These are phyloP conservation scores for Ramazzottius varieornatus DNA, from an alignment of 2,888 invertebrate genomes.

Conservation along the genomic window DNA sequence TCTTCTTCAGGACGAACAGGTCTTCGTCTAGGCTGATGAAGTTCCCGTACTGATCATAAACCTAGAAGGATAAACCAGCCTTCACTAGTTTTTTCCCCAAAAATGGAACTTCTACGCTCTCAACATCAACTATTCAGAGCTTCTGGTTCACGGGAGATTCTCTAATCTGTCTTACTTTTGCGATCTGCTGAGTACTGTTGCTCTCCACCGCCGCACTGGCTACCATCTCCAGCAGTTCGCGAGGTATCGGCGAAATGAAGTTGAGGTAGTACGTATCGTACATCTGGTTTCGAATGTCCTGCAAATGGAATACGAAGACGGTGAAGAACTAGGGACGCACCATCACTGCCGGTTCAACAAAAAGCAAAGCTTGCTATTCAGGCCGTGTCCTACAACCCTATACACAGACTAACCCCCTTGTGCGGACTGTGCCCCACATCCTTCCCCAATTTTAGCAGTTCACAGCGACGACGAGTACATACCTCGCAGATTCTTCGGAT, in stretches of 20 bases:
- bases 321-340: too few species aligned
- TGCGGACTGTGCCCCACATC: too few species aligned
- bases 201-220: slow-evolving; percentile 71
- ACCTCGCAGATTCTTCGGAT: slow-evolving; percentile 67
- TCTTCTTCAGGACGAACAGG: slow-evolving; percentile 72
- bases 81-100: neutral
- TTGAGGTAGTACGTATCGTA: slow-evolving; percentile 89
- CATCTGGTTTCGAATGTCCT: slow-evolving; percentile 38
- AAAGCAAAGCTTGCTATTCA: too few species aligned
- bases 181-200: slow-evolving; percentile 64
- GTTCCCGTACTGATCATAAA: slow-evolving; percentile 92
- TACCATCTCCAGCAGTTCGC: slow-evolving; percentile 76
- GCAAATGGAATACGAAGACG: too few species aligned
- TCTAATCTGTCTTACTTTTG: slow-evolving; percentile 35
- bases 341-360: too few species aligned
- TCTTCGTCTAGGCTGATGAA: slow-evolving; percentile 95
- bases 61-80: slow-evolving; percentile 24
- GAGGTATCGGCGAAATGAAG: slow-evolving; percentile 70
- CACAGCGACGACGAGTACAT: too few species aligned
- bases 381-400: too few species aligned
- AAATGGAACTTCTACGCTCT: neutral
- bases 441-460: too few species aligned
- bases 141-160: neutral
- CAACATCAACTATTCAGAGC: neutral
- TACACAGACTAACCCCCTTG: too few species aligned